Conservation (phyloP, 2,797 vertebrate species). For the Hyperoplus lanceolatus region DNA sequence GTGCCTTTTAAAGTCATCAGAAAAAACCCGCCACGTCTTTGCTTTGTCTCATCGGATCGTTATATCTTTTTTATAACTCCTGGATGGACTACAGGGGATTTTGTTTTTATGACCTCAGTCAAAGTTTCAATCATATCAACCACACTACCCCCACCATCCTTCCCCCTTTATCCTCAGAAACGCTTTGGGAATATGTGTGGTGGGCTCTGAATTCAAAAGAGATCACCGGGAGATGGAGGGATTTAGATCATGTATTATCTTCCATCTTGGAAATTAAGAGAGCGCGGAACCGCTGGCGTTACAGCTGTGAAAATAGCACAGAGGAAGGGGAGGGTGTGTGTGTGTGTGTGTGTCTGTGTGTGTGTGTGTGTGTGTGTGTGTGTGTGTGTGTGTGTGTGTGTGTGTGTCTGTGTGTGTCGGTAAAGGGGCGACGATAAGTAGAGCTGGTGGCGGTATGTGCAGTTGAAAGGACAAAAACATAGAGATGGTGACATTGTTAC, state of each 20-base stretch:
- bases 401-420: not conserved
- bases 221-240: constrained; percentile 48
- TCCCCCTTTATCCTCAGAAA: constrained; percentile 27
- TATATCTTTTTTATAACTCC: constrained; percentile 22
- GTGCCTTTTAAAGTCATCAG: constrained; percentile 13
- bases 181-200: constrained; percentile 45
- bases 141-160: constrained; percentile 21
- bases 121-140: constrained; percentile 55
- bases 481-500: constrained; percentile 25
- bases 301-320: constrained; percentile 68
- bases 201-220: constrained; percentile 54
- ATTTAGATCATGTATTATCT: constrained; percentile 28
- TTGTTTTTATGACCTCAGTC: constrained; percentile 40
- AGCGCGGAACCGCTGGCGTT: constrained; percentile 35
- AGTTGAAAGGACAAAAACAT: constrained; percentile 44
- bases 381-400: not conserved
- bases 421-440: constrained; percentile 6
- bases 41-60: constrained; percentile 23
- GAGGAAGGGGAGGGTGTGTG: not conserved
- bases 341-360: constrained; percentile 5
- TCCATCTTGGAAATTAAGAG: constrained; percentile 38
- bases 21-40: constrained; percentile 11
- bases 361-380: not conserved
- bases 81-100: constrained; percentile 16
- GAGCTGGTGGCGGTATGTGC: not conserved